Conservation (phyloP, 2,113 vertebrate species). For the Seriola rivoliana region DNA sequence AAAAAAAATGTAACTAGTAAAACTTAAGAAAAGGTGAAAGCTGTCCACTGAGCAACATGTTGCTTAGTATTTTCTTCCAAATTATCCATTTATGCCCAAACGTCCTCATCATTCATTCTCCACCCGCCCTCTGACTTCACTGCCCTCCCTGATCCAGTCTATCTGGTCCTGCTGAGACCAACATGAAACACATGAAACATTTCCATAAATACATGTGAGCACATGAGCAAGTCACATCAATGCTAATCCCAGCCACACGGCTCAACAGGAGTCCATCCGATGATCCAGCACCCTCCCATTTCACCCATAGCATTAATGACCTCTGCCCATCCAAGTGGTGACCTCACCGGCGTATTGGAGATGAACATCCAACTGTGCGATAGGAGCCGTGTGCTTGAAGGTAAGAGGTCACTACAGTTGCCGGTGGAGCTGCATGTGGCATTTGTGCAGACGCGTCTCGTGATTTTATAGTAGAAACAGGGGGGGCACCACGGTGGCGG, state of each 20-base stretch:
- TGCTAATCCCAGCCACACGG: slow-evolving; percentile 38
- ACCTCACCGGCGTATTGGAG: slow-evolving; percentile 7
- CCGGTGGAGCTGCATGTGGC: not conserved
- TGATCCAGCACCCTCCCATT: slow-evolving; percentile 22
- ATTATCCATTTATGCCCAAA: not conserved
- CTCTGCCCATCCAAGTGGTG: slow-evolving; percentile 41
- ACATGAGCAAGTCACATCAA: slow-evolving; percentile 53
- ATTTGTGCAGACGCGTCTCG: not conserved
- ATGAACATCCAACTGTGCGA: slow-evolving; percentile 43
- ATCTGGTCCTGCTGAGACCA: slow-evolving; percentile 4
- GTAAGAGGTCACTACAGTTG: slow-evolving; percentile 36
- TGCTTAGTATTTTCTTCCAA: slow-evolving; percentile 4
- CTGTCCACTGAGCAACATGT: slow-evolving; percentile 1
- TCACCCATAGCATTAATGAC: slow-evolving; percentile 56
- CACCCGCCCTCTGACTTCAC: not conserved
- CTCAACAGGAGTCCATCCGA: slow-evolving; percentile 50
- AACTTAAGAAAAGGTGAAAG: not conserved
- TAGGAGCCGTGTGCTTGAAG: slow-evolving; percentile 7
- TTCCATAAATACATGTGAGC: slow-evolving; percentile 45
- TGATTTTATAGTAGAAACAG: not conserved
- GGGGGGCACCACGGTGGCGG: not conserved
- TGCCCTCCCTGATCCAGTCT: not conserved
- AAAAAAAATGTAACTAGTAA: not conserved
- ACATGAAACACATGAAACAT: slow-evolving; percentile 16
- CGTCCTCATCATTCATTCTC: not conserved